Evolutionary conservation across 2,888 invertebrate genomes (phyloP).

Genomic region (Gibbula magus): DNA sequence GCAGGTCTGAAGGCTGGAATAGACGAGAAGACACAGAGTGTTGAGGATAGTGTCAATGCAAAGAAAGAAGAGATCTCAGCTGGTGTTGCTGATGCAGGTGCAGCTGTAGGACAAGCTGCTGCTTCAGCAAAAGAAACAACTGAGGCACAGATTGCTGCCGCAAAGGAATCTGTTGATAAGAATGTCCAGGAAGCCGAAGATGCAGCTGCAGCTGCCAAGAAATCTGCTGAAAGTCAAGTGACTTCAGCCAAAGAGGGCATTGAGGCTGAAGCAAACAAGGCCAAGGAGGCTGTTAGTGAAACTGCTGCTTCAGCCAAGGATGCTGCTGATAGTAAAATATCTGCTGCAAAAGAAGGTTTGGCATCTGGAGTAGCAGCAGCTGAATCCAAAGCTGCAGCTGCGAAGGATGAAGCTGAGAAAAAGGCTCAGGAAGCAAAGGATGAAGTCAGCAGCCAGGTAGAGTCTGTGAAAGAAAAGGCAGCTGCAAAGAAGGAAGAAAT

Average conservation of each 20-base stretch:
- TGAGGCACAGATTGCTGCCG: background rate
- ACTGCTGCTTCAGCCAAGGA: background rate
- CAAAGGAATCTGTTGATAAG: background rate
- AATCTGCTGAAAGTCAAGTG: background rate
- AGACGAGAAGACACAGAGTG: background rate
- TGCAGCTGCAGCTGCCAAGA: background rate
- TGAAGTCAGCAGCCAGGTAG: background rate
- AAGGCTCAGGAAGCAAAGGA: background rate
- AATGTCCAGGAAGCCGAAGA: slow-evolving; percentile 1
- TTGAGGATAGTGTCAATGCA: background rate
- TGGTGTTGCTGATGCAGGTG: background rate
- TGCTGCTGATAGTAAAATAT: background rate
- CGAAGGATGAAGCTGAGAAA: slow-evolving; percentile 12
- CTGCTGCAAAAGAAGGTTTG: background rate
- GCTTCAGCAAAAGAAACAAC: slow-evolving; percentile 10
- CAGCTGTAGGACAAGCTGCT: background rate
- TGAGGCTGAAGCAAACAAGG: background rate
- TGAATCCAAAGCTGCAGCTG: background rate
- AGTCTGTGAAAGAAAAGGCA: background rate
- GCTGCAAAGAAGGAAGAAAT: slow-evolving; percentile 16
- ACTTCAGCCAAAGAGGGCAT: background rate
- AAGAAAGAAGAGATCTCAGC: slow-evolving; percentile 5
- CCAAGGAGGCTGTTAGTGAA: background rate
- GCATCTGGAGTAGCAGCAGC: background rate
- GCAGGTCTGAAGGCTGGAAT: background rate